These are phyloP conservation scores for Epinephelus cyanopodus DNA, from an alignment of 2,113 vertebrate species.

Conservation along the genomic window DNA sequence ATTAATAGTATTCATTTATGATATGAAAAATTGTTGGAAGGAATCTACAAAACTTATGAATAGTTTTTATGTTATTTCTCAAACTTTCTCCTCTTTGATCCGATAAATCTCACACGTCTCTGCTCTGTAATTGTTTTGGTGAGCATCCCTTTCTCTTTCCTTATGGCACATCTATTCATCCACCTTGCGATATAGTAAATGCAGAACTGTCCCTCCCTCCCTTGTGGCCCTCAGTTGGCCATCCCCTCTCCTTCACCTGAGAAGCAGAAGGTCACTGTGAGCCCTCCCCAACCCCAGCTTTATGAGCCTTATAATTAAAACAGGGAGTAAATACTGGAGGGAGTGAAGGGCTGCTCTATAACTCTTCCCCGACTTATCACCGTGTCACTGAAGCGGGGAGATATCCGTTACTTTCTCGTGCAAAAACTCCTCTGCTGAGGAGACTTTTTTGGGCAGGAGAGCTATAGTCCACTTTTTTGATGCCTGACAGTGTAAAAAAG, in stretches of 20 bases:
- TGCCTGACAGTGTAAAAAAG: slow-evolving; percentile 27
- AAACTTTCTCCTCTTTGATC: neutral
- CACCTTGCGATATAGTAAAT: slow-evolving; percentile 27
- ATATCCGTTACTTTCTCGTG: slow-evolving; percentile 81
- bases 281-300: slow-evolving; percentile 69
- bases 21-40: neutral
- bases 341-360: slow-evolving; percentile 81
- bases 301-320: slow-evolving; percentile 90
- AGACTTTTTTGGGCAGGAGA: slow-evolving; percentile 36
- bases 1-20: neutral
- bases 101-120: neutral
- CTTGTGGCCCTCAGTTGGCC: slow-evolving; percentile 64
- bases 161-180: slow-evolving; percentile 28
- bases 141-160: slow-evolving; percentile 1
- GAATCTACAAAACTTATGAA: neutral
- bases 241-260: slow-evolving; percentile 83
- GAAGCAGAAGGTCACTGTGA: slow-evolving; percentile 82
- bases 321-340: slow-evolving; percentile 84
- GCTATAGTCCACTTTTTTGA: slow-evolving; percentile 24
- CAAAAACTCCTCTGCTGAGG: slow-evolving; percentile 61
- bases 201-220: slow-evolving; percentile 18
- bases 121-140: slow-evolving; percentile 8
- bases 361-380: slow-evolving; percentile 83
- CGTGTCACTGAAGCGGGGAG: slow-evolving; percentile 74
- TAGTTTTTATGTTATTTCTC: neutral